Percentiles rank a stretch among this genome's conserved stretches.
Evolutionary conservation across 2,888 invertebrate genomes (phyloP).

Genomic region (Belgica antarctica): DNA sequence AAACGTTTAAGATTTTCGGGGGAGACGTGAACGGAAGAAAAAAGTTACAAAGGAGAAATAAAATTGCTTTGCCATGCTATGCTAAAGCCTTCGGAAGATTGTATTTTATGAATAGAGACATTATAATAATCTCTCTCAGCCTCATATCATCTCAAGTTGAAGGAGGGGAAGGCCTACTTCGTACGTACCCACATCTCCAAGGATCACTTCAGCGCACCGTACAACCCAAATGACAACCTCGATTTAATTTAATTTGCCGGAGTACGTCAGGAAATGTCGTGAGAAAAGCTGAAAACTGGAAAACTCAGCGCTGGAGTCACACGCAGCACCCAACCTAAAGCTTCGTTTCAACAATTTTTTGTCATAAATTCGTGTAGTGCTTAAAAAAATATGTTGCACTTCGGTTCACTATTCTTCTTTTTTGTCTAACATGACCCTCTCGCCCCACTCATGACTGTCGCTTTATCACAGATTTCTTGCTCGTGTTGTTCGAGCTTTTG

Average conservation of each 20-base stretch:
- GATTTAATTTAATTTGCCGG: conserved; percentile 23
- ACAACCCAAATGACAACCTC: neutral
- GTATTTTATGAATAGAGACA: conserved; percentile 21
- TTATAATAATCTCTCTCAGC: conserved; percentile 24
- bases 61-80: neutral
- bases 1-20: too few relatives aligned
- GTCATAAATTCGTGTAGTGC: conserved; percentile 13
- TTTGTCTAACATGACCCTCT: too few relatives aligned
- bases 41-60: conserved; percentile 25
- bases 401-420: too few relatives aligned
- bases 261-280: neutral
- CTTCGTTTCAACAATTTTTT: conserved; percentile 23
- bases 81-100: conserved; percentile 10
- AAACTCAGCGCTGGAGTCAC: neutral
- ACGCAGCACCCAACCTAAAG: too few relatives aligned
- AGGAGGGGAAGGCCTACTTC: neutral
- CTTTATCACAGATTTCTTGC: too few relatives aligned
- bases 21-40: too few relatives aligned
- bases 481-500: conserved; percentile 21
- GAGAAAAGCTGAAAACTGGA: neutral
- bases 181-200: neutral
- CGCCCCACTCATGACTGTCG: too few relatives aligned
- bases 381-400: conserved; percentile 43
- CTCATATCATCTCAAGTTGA: neutral
- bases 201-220: conserved; percentile 6